phyloP scores from a whole-genome alignment of 2,113 vertebrate genomes.

The Leucopternis melanops region DNA sequence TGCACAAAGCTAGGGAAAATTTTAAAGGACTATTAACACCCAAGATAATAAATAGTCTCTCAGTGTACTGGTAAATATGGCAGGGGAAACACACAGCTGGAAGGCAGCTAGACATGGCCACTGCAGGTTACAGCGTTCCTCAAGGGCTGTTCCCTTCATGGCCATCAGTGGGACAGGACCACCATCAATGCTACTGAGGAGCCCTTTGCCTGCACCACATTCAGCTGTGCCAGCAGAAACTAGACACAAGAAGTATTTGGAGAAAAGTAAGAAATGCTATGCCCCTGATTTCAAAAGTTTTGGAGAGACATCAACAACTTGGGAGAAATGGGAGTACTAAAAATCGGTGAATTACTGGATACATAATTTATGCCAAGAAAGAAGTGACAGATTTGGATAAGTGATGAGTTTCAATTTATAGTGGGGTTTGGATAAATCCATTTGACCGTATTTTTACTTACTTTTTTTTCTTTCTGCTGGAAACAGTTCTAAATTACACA shows the following conservation, averaged over 20 bases:
- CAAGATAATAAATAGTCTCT: neutral
- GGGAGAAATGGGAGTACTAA: neutral
- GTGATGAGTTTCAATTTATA: slow-evolving; percentile 27
- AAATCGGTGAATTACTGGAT: neutral
- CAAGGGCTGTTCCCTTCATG: neutral
- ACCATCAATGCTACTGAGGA: neutral
- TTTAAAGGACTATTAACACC: neutral
- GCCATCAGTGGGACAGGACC: neutral
- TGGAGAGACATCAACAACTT: neutral
- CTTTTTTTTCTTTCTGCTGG: slow-evolving; percentile 8
- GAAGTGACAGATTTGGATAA: slow-evolving; percentile 53
- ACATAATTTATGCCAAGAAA: neutral
- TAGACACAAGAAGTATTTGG: neutral
- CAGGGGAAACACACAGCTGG: neutral
- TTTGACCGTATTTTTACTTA: slow-evolving; percentile 1
- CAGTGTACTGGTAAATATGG: neutral
- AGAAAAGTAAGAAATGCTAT: neutral
- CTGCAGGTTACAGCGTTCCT: neutral
- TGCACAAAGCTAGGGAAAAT: neutral
- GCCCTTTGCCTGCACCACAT: neutral
- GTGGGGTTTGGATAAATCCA: neutral
- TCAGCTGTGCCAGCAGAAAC: neutral
- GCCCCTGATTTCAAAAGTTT: neutral
- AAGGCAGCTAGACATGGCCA: neutral
- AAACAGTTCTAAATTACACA: slow-evolving; percentile 8